Base-by-base conservation (phyloP, 2,888 invertebrate species). In the Anthrax anthrax region DNA sequence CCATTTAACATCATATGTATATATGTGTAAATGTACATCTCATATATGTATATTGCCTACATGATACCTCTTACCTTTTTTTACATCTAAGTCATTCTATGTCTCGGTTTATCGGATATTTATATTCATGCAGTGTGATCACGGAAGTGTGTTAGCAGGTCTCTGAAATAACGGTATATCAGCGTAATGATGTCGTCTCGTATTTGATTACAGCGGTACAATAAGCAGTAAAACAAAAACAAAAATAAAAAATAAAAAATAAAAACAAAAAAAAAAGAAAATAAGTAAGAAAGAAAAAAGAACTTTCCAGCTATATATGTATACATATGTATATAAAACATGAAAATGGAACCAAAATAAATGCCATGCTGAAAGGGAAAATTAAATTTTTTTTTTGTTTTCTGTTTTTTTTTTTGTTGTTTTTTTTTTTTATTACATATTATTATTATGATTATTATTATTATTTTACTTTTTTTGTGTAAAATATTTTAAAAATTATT, bases 141-240 rank as follows among this genome's bases (percentile, higher is more conserved):
- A 57, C 67, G 68, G 67, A 68, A 68, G 68, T 68, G 59, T 68
- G 67, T 68, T 67, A 68, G 67, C 65, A 67, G 67, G 67, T 68
- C 65, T 66, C 60, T 62, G 57, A 58, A 57, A 57, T 67, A 68
- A 68, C 67, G 67, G 67, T 65, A 64, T 54, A 58, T 47, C 18
- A 34, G 41, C 37, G 46, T 48, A 51, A 51, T 49, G 51, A 47
- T 48, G 51, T 49, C 51, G 48, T 43, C 45, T 45, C 18, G 42
- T 49, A 42, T 51, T 51, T 42, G 39, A 44, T 47, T 49, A 47
- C 49, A 47, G 51, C 50, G 48, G 51, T 43, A 29, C 38, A 42
- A 42, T 32, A 32, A 12, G 17, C 6, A 37, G 4, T 5, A 37
- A 12, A 37, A 37, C 17, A 9, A 16, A 17, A 37, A 6, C n/a